Base-by-base conservation (phyloP, 2,888 invertebrate species). In the Athrips mouffetella region DNA sequence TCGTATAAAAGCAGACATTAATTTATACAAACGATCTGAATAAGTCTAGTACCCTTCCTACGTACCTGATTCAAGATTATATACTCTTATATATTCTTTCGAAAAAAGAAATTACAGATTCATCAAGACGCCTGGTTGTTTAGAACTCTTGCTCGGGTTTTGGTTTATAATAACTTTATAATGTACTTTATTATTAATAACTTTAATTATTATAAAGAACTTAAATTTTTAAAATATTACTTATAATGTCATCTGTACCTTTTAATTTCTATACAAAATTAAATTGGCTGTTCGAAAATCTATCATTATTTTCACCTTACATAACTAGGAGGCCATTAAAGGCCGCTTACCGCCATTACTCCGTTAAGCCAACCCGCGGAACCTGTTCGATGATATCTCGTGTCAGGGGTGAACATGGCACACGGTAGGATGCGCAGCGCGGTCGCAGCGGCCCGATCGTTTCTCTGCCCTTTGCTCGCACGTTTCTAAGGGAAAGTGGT, bases 401-500 rank as follows among this genome's bases (percentile, higher is more conserved):
- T 54, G 73, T 65, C 73, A 71, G 58, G 71, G 80, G 76, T 79
- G 74, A 62, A 41, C 51, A 67, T 63, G 75, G 23, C 37, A 49
- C 54, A 41, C 51, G 45, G 54, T 58, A 54, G 70, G 72, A 77
- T 70, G 75, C 67, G 67, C 67, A 48, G 13, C n/a, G 46, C 30
- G 42, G n/a, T n/a, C n/a, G n/a, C n/a, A n/a, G n/a, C 41, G 25
- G 13, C 3, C 31, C 8, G n/a, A 30, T 46, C 55, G 65, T 79
- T 76, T 79, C 81, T 73, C 77, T 80, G 79, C 71, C 82, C 80
- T 80, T 77, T 74, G 59, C 55, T 66, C 66, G 67, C 63, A 62
- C 62, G 66, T 79, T 75, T 73, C 73, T 64, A 54, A 57, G 55
- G 66, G 58, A 76, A 75, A 80, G n/a, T n/a, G n/a, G n/a, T n/a